These are phyloP conservation scores for Glossosoma conforme DNA, from an alignment of 1,140 invertebrate species.

Conservation along the genomic window DNA sequence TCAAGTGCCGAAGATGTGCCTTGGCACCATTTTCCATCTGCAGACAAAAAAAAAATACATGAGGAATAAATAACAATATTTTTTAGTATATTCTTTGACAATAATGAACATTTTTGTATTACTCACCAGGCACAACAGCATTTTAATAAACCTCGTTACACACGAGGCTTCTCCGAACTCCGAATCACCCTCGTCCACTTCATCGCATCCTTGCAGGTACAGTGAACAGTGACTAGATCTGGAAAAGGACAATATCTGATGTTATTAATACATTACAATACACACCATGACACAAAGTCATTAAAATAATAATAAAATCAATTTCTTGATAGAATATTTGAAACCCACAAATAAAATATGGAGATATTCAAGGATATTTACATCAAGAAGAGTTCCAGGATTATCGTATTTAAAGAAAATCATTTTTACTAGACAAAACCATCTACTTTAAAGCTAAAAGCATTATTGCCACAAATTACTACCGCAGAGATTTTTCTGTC, in stretches of 20 bases:
- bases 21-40: conserved; percentile 85
- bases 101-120: no score
- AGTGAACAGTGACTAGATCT: conserved; percentile 65
- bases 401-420: no score
- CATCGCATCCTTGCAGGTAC: conserved; percentile 66
- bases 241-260: conserved; percentile 30
- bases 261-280: neutral
- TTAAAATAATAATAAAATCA: no score
- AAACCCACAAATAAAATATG: no score
- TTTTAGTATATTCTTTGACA: neutral
- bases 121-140: conserved; percentile 77
- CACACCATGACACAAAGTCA: no score
- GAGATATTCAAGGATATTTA: conserved; percentile 1
- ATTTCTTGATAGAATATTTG: no score
- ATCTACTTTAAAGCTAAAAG: no score
- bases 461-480: no score
- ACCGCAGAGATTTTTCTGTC: no score
- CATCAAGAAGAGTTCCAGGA: no score
- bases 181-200: conserved; percentile 56
- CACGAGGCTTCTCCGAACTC: conserved; percentile 80
- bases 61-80: neutral
- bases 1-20: conserved; percentile 78
- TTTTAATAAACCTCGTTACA: conserved; percentile 87
- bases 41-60: conserved; percentile 20
- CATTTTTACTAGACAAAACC: no score